Evolutionary conservation across 2,113 vertebrate genomes (phyloP).

Genomic region (Neotragus pygmaeus): DNA sequence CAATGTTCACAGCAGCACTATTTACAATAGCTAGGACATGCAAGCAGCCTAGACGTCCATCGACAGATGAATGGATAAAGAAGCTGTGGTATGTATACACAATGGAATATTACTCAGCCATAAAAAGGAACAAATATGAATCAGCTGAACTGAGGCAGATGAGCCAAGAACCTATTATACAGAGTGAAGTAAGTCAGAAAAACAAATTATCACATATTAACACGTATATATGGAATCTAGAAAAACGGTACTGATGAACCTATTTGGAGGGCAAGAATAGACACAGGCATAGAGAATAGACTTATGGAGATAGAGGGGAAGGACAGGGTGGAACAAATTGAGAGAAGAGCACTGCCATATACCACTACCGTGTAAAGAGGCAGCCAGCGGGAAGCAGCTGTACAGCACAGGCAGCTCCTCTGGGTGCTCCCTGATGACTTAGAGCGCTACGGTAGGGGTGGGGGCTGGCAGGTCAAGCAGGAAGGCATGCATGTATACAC

Average conservation of each 20-base stretch:
- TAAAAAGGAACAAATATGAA: neutral
- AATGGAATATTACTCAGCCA: neutral
- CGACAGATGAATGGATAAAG: neutral
- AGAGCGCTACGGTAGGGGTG: neutral
- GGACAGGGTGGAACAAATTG: neutral
- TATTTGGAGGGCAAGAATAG: neutral
- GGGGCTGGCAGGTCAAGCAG: neutral
- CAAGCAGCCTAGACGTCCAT: neutral
- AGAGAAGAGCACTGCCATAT: neutral
- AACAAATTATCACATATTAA: neutral
- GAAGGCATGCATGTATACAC: neutral
- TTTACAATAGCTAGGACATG: neutral
- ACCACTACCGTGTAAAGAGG: accelerated
- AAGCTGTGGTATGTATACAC: neutral
- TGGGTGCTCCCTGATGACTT: neutral
- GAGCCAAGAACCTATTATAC: neutral
- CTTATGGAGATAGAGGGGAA: neutral
- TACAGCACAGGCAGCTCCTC: neutral
- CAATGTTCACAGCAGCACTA: neutral
- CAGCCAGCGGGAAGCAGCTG: accelerated
- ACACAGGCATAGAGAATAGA: neutral
- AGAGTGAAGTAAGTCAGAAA: neutral
- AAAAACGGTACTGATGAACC: neutral
- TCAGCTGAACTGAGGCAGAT: neutral
- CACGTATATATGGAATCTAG: neutral